Conservation (phyloP, 2,113 vertebrate genomes). For the Electrona antarctica region DNA sequence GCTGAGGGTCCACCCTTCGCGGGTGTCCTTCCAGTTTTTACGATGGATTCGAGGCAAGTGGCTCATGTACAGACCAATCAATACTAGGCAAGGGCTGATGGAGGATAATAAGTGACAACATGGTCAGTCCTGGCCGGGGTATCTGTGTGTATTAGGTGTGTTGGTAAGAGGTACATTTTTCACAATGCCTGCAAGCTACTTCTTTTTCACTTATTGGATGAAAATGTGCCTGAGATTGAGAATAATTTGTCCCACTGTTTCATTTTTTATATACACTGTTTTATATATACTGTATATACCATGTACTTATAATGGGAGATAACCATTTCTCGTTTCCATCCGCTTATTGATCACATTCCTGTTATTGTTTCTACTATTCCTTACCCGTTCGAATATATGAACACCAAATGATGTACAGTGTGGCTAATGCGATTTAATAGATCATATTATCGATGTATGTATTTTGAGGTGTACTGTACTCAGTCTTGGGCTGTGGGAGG, state of each 20-base stretch:
- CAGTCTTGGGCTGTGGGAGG: too few species aligned
- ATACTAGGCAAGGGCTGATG: background rate
- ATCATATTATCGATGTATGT: too few species aligned
- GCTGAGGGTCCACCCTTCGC: constrained; percentile 53
- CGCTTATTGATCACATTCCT: too few species aligned
- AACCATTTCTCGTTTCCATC: too few species aligned
- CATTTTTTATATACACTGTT: background rate
- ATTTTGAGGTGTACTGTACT: too few species aligned
- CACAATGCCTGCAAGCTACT: background rate
- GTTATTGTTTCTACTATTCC: too few species aligned
- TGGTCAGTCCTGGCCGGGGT: background rate
- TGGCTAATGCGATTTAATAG: too few species aligned
- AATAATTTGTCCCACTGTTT: background rate
- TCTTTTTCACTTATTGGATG: background rate
- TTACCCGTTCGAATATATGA: too few species aligned
- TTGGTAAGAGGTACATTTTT: background rate
- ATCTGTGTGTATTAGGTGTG: background rate
- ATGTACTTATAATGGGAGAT: background rate
- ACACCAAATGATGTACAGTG: too few species aligned
- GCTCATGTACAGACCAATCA: background rate
- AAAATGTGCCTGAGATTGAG: constrained; percentile 1
- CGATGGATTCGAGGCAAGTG: constrained; percentile 70
- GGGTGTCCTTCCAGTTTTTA: constrained; percentile 67
- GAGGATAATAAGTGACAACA: background rate
- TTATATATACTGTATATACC: background rate